These are phyloP conservation scores for Heteromormyrus szaboi DNA, from an alignment of 2,797 vertebrate species.

Conservation along the genomic window DNA sequence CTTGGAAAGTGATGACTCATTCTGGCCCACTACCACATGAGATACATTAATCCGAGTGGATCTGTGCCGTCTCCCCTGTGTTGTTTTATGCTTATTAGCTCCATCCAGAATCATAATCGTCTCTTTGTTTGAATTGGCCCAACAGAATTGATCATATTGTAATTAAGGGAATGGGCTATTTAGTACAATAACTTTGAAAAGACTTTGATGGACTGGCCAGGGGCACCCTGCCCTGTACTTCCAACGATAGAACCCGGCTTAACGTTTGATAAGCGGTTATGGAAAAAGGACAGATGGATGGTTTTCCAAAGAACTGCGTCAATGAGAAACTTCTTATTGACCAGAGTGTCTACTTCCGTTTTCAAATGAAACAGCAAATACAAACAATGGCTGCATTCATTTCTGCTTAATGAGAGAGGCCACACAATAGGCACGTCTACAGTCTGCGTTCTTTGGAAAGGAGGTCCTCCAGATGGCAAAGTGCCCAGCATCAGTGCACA, in stretches of 20 bases:
- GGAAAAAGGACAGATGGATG: background rate
- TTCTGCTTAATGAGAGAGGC: background rate
- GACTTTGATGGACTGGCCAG: background rate
- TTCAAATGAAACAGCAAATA: background rate
- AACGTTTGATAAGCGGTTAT: background rate
- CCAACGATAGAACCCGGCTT: background rate
- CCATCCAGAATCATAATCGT: background rate
- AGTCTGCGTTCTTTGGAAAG: background rate
- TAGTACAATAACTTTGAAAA: background rate
- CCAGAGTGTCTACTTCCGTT: background rate
- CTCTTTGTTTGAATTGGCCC: background rate
- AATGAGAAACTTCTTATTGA: background rate
- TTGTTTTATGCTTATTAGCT: background rate
- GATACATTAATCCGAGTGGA: background rate
- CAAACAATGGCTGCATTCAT: background rate
- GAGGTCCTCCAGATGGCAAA: background rate
- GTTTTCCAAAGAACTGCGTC: background rate
- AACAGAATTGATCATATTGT: background rate
- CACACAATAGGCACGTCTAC: background rate
- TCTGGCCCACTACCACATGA: background rate
- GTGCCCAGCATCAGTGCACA: background rate
- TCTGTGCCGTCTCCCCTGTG: background rate
- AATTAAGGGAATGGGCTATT: background rate
- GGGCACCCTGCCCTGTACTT: background rate
- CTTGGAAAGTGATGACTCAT: background rate